These are phyloP conservation scores for Epinephelus cyanopodus DNA, from an alignment of 2,113 vertebrate genomes.

Conservation along the genomic window DNA sequence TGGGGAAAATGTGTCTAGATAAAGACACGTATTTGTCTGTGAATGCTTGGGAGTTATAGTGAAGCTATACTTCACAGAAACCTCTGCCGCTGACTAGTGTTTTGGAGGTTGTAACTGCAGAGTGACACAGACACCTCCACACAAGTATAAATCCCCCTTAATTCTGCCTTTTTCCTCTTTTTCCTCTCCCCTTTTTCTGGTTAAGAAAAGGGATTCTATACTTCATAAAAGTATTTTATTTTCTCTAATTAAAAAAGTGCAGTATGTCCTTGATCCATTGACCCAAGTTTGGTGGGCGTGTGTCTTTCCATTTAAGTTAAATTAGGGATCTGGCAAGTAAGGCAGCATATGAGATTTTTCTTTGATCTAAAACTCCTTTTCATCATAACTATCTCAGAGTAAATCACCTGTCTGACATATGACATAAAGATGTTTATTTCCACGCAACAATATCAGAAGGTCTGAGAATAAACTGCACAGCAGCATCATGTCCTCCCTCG, in stretches of 20 bases:
- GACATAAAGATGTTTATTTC: slow-evolving; percentile 11
- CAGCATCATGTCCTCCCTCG: not conserved
- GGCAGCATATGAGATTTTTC: no score
- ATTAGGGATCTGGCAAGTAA: no score
- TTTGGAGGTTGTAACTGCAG: no score
- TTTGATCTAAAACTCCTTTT: not conserved
- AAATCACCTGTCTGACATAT: not conserved
- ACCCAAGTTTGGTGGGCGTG: not conserved
- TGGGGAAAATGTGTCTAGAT: no score
- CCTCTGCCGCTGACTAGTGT: no score
- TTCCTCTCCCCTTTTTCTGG: no score
- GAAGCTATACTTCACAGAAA: no score
- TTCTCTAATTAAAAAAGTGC: not conserved
- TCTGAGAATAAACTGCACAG: slow-evolving; percentile 12
- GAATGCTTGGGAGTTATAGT: no score
- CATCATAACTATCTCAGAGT: not conserved
- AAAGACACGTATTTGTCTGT: no score
- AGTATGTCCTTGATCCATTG: not conserved
- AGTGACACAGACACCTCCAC: no score
- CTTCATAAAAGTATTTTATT: not conserved
- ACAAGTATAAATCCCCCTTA: no score
- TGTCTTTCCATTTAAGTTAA: not conserved
- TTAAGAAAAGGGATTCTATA: not conserved
- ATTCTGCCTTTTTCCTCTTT: not conserved
- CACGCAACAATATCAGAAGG: not conserved